phyloP scores from a whole-genome alignment of 35 echinoderm and acorn worm species.

The Apostichopus parvimensis region DNA sequence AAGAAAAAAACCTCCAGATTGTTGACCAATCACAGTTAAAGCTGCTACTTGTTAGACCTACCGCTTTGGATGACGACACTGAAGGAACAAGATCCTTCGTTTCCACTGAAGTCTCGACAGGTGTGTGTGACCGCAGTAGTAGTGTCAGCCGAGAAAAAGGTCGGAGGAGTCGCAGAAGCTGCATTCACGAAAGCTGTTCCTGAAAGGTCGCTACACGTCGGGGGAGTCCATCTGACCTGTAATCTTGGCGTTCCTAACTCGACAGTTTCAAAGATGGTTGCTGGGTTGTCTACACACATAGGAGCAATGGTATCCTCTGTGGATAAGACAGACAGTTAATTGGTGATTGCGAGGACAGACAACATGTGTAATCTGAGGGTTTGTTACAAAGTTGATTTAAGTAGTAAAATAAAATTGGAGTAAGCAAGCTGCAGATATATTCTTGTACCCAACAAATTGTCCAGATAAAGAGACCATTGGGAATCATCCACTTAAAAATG shows the following conservation, averaged over 20 bases:
- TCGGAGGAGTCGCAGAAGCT: not conserved
- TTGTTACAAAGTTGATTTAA: too few species aligned
- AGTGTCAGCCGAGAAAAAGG: slow-evolving; percentile 21
- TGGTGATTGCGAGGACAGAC: not conserved
- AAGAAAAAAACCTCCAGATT: too few species aligned
- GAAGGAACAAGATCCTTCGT: slow-evolving; percentile 11
- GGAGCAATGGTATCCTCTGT: slow-evolving; percentile 26
- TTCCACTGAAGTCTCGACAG: not conserved
- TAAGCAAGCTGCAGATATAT: too few species aligned
- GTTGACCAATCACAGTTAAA: too few species aligned
- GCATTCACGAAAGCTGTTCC: not conserved
- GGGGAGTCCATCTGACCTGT: not conserved
- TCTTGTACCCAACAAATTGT: too few species aligned
- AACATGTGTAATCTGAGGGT: too few species aligned
- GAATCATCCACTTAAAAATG: too few species aligned
- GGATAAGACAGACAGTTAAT: not conserved
- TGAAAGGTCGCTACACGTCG: slow-evolving; percentile 5
- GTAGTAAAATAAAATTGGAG: too few species aligned
- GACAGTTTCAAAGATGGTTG: slow-evolving; percentile 3
- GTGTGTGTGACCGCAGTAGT: slow-evolving; percentile 4
- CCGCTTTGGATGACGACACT: not conserved
- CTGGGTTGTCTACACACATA: slow-evolving; percentile 15
- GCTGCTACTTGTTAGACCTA: not conserved
- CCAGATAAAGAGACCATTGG: too few species aligned
- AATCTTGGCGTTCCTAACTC: slow-evolving; percentile 7